Percentiles rank a stretch among this genome's conserved stretches.
Conservation (phyloP, 1,140 invertebrate species). For the Drosophila pseudoananassae region DNA sequence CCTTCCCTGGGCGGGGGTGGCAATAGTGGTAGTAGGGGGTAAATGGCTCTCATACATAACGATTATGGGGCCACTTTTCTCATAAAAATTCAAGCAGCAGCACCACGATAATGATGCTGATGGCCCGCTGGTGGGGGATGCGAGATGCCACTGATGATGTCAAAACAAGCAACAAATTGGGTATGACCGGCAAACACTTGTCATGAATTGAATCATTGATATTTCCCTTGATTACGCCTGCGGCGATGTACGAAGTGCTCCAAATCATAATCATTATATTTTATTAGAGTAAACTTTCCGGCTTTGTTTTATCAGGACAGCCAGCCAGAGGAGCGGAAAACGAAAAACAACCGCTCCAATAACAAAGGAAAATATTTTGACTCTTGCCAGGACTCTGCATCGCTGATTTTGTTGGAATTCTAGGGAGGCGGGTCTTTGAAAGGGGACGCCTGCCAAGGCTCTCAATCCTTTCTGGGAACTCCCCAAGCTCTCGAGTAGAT, state of each 20-base stretch:
- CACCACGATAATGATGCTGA: slow-evolving; percentile 50
- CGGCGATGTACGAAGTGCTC: slow-evolving; percentile 25
- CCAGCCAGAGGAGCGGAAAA: neutral
- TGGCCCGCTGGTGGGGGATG: slow-evolving; percentile 31
- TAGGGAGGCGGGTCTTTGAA: slow-evolving; percentile 21
- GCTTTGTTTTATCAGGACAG: slow-evolving; percentile 41
- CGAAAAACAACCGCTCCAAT: slow-evolving; percentile 5
- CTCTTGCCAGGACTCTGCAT: neutral
- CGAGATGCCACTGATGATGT: slow-evolving; percentile 60
- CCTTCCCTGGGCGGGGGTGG: slow-evolving; percentile 6
- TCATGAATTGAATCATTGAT: slow-evolving; percentile 77
- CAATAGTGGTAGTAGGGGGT: slow-evolving; percentile 5
- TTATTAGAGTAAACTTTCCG: slow-evolving; percentile 62
- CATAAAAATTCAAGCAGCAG: slow-evolving; percentile 78
- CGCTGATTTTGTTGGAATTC: slow-evolving; percentile 20
- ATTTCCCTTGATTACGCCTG: slow-evolving; percentile 62
- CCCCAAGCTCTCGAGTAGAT: slow-evolving; percentile 12
- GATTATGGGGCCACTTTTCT: slow-evolving; percentile 78
- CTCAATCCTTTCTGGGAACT: slow-evolving; percentile 25
- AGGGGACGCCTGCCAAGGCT: slow-evolving; percentile 10
- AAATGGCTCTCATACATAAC: slow-evolving; percentile 75
- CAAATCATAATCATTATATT: slow-evolving; percentile 76
- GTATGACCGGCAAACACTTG: slow-evolving; percentile 63
- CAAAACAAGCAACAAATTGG: slow-evolving; percentile 77
- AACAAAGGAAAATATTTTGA: slow-evolving; percentile 31